Base-by-base conservation (phyloP, 2,888 invertebrate genomes). In the Lydus trimaculatus region DNA sequence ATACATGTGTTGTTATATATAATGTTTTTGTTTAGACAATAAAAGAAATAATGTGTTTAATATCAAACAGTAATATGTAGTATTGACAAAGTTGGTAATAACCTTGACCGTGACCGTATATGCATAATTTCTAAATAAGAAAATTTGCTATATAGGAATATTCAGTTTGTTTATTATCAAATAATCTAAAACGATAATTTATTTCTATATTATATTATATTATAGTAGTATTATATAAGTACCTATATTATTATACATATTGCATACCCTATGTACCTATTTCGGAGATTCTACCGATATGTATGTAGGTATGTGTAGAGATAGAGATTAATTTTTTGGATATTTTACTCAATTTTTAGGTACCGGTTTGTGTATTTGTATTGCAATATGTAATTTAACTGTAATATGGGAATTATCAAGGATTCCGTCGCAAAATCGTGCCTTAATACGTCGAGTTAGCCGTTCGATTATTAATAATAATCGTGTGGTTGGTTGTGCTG, bases 341-440 rank as follows among this genome's bases (percentile, higher is more conserved):
- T n/a, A n/a, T n/a, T n/a, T n/a, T n/a, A n/a, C n/a, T n/a, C n/a
- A n/a, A 43, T 61, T 77, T 81, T 15, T 84, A 94, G 94, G 95
- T 39, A 90, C 90, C 0, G 79, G 90, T 20, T 87, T 95, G 61
- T 93, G 93, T 82, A 77, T 90, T 48, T 89, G 92, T 69, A 93
- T 95, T 80, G 94, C 94, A 66, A 90, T 91, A 84, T 95, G 94
- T 86, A 96, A 96, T 86, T 84, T 94, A 78, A 92, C 93, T 11
- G 95, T 96, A 68, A 93, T 94, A 70, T 88, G 90, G 72, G 92
- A 93, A 36, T 86, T 95, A 70, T 91, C 89, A 80, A 89, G 88
- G 68, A 87, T 92, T 81, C 71, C 87, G 84, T 73, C 84, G 77
- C 75, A 85, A 79, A 78, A 85, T 79, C 77, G 77, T 56, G 84